These are phyloP conservation scores for Spheniscus mendiculus DNA, from an alignment of 2,113 vertebrate species.

Conservation along the genomic window DNA sequence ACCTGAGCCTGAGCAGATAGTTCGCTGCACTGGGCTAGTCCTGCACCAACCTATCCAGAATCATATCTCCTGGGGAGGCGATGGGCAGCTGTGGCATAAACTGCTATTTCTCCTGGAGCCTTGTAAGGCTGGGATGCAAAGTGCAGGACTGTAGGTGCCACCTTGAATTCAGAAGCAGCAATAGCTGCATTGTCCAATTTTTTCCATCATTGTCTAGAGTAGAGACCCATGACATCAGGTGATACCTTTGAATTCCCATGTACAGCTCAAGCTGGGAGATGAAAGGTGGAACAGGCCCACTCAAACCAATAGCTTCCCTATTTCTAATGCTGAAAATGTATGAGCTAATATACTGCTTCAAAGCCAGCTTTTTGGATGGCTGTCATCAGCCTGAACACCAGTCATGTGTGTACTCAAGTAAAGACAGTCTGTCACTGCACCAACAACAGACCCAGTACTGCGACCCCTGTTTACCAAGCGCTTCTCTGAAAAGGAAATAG, in stretches of 20 bases:
- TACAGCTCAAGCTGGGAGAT: not conserved
- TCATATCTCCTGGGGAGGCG: not conserved
- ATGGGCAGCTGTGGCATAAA: not conserved
- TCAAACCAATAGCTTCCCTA: not conserved
- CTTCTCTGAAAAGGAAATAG: not conserved
- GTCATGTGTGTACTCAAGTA: not conserved
- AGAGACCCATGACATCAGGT: not conserved
- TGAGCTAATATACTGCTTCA: not conserved
- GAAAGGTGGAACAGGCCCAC: not conserved
- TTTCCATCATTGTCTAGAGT: not conserved
- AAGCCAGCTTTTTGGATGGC: not conserved
- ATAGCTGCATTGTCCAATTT: not conserved
- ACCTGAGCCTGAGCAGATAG: no score
- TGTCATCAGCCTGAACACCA: not conserved
- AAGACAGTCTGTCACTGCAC: not conserved
- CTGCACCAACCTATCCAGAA: not conserved
- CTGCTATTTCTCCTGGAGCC: not conserved
- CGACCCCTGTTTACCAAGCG: not conserved
- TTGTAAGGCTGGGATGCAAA: not conserved
- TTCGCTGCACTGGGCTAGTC: not conserved
- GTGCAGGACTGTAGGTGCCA: not conserved
- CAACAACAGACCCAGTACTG: fast-evolving
- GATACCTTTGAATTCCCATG: not conserved
- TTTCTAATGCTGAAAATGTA: not conserved
- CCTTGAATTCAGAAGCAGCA: not conserved